Percentiles rank a stretch among this genome's conserved stretches.
phyloP scores from a whole-genome alignment of 2,797 vertebrate species.

The Rhinogobio ventralis region DNA sequence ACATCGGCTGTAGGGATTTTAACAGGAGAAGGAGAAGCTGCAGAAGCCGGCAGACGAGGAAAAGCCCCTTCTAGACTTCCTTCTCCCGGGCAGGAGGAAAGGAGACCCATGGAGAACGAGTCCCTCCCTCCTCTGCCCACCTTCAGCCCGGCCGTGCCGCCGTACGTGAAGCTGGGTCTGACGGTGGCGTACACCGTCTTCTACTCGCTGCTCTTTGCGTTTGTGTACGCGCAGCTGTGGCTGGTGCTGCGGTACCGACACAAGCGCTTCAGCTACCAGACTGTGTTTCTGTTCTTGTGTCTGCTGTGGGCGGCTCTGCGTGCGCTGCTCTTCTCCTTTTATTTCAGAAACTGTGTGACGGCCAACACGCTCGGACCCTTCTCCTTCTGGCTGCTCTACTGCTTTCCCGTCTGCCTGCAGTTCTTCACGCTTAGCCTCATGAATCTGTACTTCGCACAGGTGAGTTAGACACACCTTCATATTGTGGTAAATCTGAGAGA shows the following conservation, averaged over 20 bases:
- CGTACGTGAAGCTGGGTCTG: conserved; percentile 91
- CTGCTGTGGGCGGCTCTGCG: conserved; percentile 94
- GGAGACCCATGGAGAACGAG: conserved; percentile 48
- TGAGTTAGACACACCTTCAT: conserved; percentile 66
- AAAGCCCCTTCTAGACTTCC: conserved; percentile 3
- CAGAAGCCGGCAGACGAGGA: conserved; percentile 15
- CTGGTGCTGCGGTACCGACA: conserved; percentile 92
- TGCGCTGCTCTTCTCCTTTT: conserved; percentile 96
- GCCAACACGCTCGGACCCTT: conserved; percentile 92
- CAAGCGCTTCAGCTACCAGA: conserved; percentile 96
- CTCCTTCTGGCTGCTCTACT: conserved; percentile 96
- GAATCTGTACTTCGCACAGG: conserved; percentile 97
- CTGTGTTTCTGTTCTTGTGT: conserved; percentile 95
- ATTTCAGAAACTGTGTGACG: conserved; percentile 91
- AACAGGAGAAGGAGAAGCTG: background rate
- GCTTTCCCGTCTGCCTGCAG: conserved; percentile 96
- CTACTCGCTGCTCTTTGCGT: conserved; percentile 92
- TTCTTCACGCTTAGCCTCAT: conserved; percentile 97
- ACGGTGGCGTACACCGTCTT: conserved; percentile 91
- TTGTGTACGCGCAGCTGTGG: conserved; percentile 94
- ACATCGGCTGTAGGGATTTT: background rate
- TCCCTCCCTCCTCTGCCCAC: conserved; percentile 78
- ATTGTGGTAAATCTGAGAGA: background rate
- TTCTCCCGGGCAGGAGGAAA: conserved; percentile 13
- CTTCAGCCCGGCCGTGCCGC: conserved; percentile 90